Base-by-base conservation (phyloP, 2,888 invertebrate genomes). In the Idaea aversata region DNA sequence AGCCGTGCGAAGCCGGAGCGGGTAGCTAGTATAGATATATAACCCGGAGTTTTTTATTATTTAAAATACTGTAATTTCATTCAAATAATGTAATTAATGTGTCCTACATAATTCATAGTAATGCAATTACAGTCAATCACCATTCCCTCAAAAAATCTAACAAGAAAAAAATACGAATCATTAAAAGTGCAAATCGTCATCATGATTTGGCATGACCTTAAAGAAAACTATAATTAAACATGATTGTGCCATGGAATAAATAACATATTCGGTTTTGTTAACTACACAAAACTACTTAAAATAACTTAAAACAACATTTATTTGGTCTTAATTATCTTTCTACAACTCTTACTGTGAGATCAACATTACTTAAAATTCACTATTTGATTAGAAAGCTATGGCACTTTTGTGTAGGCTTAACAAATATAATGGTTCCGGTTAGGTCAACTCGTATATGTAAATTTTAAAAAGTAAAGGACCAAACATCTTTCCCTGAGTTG, bases 351-450 rank as follows among this genome's bases (percentile, higher is more conserved):
- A 64, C 62, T 65, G 62, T 68, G 65, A 66, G 71, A 70, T 69
- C 72, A 70, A 67, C 70, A 59, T 66, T 65, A 69, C 65, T 69
- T 65, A 68, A 71, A 69, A 70, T 66, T 68, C 71, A 68, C 66
- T 74, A 71, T 76, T 75, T 74, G 67, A 64, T 68, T 73, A 76
- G 76, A 77, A 75, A 77, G 76, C 67, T 69, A 64, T 68, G 72
- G 65, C 64, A 13, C 47, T 47, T 10, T 47, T 47, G 47, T 47
- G 47, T 47, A 47, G 47, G 47, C 2, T 47, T 38, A 15, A 25
- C 38, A 61, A 15, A 61, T 38, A 47, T 47, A 47, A 47, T 47
- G 47, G 13, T 47, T 47, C 47, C 47, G 47, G 47, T 47, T 47
- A 47, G 47, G 6, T 47, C 47, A 47, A 13, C 47, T 47, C 47